phyloP scores from a whole-genome alignment of 1,140 invertebrate genomes.

The Macrosteles quadrilineatus region DNA sequence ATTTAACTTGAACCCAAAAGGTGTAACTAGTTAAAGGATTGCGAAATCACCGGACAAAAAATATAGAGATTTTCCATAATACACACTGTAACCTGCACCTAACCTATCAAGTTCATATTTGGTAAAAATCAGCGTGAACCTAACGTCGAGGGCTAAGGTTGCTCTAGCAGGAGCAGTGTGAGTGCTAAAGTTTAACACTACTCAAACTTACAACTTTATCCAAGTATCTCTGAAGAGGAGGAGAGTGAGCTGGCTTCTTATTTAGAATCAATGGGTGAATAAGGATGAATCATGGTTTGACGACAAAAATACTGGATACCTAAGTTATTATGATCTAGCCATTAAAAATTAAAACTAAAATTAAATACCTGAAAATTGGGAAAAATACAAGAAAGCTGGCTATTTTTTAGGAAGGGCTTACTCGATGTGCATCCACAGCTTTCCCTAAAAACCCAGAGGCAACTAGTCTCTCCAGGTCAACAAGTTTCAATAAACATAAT shows the following conservation, averaged over 20 bases:
- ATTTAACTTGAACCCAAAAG: no score
- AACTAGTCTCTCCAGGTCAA: neutral
- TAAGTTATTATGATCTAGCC: neutral
- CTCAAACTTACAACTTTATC: no score
- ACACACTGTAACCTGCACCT: no score
- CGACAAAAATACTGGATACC: neutral
- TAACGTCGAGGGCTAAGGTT: no score
- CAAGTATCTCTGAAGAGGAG: no score
- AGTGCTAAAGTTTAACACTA: no score
- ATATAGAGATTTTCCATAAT: no score
- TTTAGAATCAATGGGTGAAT: neutral
- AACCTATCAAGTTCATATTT: no score
- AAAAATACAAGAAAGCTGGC: slow-evolving; percentile 9
- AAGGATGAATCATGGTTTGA: neutral
- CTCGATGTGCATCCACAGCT: neutral
- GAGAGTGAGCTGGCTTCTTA: neutral
- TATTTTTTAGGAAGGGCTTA: neutral
- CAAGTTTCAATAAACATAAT: slow-evolving; percentile 9
- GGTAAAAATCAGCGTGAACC: no score
- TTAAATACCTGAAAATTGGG: slow-evolving; percentile 1
- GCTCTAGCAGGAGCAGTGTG: no score
- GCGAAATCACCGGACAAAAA: no score
- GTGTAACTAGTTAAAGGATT: no score
- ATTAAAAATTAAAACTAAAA: slow-evolving; percentile 2
- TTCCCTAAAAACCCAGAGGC: neutral